Conservation (phyloP, 2,797 vertebrate genomes). For the Pseudomugil tenellus region DNA sequence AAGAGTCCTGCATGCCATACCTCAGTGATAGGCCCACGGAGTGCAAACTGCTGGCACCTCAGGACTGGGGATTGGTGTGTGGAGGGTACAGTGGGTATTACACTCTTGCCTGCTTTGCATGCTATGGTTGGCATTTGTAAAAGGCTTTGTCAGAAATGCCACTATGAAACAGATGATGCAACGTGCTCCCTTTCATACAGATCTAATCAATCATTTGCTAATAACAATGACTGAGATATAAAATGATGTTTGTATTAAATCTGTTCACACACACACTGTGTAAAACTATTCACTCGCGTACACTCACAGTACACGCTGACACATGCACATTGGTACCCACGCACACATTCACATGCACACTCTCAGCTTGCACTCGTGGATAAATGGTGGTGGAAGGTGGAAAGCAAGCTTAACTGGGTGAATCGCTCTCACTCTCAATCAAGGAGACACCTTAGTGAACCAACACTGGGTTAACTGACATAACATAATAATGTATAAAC, state of each 20-base stretch:
- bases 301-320: neutral
- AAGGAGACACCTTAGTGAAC: constrained; percentile 31
- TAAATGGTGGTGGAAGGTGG: constrained; percentile 54
- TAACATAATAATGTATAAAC: constrained; percentile 46
- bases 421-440: constrained; percentile 60
- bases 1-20: constrained; percentile 72
- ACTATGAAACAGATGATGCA: constrained; percentile 18
- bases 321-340: constrained; percentile 9
- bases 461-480: constrained; percentile 48
- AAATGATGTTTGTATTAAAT: neutral
- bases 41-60: constrained; percentile 70
- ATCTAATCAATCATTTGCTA: constrained; percentile 41
- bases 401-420: constrained; percentile 53
- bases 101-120: constrained; percentile 62
- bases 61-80: constrained; percentile 49
- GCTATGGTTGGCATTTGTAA: constrained; percentile 53
- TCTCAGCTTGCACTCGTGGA: constrained; percentile 39
- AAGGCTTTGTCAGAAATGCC: constrained; percentile 33
- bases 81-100: constrained; percentile 55
- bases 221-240: constrained; percentile 20
- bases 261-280: neutral
- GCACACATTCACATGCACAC: neutral
- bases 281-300: neutral
- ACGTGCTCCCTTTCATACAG: constrained; percentile 15
- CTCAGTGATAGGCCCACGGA: constrained; percentile 67